These are phyloP conservation scores for Bolinopsis microptera DNA, from an alignment of 37 sponge, comb jelly and placozoan genomes.

Conservation along the genomic window DNA sequence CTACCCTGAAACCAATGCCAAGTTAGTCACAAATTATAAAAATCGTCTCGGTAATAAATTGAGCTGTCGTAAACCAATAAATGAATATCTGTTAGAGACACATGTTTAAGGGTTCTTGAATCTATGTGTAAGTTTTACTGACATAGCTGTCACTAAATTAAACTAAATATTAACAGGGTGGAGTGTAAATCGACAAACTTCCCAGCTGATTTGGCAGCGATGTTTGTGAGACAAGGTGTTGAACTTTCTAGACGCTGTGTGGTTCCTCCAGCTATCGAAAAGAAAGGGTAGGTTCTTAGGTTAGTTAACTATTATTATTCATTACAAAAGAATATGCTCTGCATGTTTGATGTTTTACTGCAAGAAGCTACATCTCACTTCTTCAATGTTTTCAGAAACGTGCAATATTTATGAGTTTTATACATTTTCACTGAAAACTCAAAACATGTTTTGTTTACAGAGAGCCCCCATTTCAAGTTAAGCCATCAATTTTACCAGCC, in stretches of 20 bases:
- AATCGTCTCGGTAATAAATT: neutral
- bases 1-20: slow-evolving; percentile 72
- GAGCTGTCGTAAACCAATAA: slow-evolving; percentile 56
- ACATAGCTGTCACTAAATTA: too few relatives aligned
- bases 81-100: too few relatives aligned
- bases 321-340: too few relatives aligned
- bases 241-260: slow-evolving; percentile 83
- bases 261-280: slow-evolving; percentile 76
- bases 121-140: too few relatives aligned
- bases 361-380: too few relatives aligned
- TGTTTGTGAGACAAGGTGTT: slow-evolving; percentile 72
- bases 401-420: too few relatives aligned
- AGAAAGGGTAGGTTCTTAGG: slow-evolving; percentile 73
- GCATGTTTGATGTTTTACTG: too few relatives aligned
- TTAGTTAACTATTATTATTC: too few relatives aligned
- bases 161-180: too few relatives aligned
- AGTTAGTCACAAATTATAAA: slow-evolving; percentile 37
- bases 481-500: slow-evolving; percentile 75
- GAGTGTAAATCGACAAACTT: slow-evolving; percentile 77
- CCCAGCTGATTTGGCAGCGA: slow-evolving; percentile 72
- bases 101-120: too few relatives aligned
- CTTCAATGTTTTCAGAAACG: too few relatives aligned
- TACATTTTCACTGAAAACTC: too few relatives aligned
- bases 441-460: slow-evolving; percentile 65
- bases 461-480: slow-evolving; percentile 79